Evolutionary conservation across 2,797 vertebrate genomes (phyloP).

Genomic region (Notamacropus eugenii): DNA sequence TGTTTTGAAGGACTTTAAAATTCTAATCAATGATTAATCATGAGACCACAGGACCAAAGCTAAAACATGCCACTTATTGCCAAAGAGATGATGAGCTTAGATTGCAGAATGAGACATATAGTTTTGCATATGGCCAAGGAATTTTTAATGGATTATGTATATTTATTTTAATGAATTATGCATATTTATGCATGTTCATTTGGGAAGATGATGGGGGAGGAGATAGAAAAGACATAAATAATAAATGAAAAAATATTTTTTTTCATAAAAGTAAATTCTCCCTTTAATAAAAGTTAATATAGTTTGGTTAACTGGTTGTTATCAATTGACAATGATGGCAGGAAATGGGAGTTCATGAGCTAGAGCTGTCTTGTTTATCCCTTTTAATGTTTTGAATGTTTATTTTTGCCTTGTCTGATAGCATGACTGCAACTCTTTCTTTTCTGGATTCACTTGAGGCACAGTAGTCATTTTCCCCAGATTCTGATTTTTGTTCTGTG

Average conservation of each 20-base stretch:
- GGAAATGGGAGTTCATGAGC: neutral
- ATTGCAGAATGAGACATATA: neutral
- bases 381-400: neutral
- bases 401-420: neutral
- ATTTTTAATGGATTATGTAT: neutral
- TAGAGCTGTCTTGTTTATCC: neutral
- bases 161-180: neutral
- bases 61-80: neutral
- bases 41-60: neutral
- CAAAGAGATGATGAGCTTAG: neutral
- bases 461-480: neutral
- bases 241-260: neutral
- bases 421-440: neutral
- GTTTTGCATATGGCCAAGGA: neutral
- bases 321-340: neutral
- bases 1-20: neutral
- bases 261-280: neutral
- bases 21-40: neutral
- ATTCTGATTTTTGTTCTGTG: neutral
- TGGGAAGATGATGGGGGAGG: no score
- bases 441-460: neutral
- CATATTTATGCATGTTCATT: no score
- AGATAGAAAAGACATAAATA: neutral
- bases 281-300: neutral
- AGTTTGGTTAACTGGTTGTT: neutral